Conservation (phyloP, 64 coral and sea anemone species). For the Pocillopora damicornis region DNA sequence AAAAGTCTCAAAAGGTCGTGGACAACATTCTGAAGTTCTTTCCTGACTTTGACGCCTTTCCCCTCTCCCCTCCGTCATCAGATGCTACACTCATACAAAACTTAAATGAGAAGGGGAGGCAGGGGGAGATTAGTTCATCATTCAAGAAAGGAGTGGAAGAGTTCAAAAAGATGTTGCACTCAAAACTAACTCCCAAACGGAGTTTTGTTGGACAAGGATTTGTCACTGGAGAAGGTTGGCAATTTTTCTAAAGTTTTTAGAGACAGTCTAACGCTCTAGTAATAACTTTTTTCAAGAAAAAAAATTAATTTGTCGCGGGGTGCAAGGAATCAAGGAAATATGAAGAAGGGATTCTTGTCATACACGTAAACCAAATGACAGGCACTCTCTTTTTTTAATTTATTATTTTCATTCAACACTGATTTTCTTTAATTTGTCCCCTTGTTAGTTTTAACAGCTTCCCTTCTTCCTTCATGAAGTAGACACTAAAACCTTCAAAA, state of each 20-base stretch:
- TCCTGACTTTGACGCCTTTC: conserved; percentile 43
- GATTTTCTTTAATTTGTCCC: neutral
- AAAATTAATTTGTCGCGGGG: too few relatives aligned
- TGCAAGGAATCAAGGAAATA: too few relatives aligned
- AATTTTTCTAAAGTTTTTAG: neutral
- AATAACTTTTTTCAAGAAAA: too few relatives aligned
- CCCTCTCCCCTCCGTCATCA: conserved; percentile 20
- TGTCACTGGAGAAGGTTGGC: conserved; percentile 38
- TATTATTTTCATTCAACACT: too few relatives aligned
- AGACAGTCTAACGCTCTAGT: too few relatives aligned
- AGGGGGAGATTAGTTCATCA: neutral
- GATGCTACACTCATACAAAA: conserved; percentile 26
- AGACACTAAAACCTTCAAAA: neutral
- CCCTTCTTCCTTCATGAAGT: too few relatives aligned
- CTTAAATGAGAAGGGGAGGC: conserved; percentile 17
- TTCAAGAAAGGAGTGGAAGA: conserved; percentile 26
- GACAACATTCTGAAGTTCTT: conserved; percentile 42
- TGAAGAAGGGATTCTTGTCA: too few relatives aligned
- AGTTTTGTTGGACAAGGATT: conserved; percentile 27
- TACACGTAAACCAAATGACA: too few relatives aligned
- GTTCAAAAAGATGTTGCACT: conserved; percentile 12
- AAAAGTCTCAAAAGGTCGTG: conserved; percentile 34
- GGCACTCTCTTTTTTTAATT: too few relatives aligned
- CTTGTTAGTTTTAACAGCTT: neutral
- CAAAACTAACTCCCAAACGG: conserved; percentile 5